Percentiles rank a stretch among this genome's conserved stretches.
Conservation (phyloP, 1,140 invertebrate species). For the Contarinia nasturtii region DNA sequence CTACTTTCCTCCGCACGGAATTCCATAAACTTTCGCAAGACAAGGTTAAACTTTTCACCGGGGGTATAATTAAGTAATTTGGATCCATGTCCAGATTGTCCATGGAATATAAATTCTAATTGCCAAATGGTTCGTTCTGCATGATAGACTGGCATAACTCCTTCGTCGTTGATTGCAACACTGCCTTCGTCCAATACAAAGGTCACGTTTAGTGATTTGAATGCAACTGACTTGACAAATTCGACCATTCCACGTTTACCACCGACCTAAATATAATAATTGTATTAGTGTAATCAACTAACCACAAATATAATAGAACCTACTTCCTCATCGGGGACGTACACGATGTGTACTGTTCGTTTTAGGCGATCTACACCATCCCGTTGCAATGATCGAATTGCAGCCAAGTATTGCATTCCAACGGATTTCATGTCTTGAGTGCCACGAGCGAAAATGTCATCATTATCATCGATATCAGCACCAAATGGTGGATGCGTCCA, state of each 20-base stretch:
- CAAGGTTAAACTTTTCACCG: conserved; percentile 42
- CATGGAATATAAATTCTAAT: conserved; percentile 23
- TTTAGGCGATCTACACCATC: neutral
- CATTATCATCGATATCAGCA: conserved; percentile 53
- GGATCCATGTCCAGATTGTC: conserved; percentile 68
- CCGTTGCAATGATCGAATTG: conserved; percentile 43
- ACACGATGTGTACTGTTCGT: conserved; percentile 1
- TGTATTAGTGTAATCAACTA: too few relatives aligned
- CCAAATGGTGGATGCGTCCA: conserved; percentile 70
- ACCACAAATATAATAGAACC: too few relatives aligned
- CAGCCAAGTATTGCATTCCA: conserved; percentile 64
- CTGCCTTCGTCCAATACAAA: conserved; percentile 32
- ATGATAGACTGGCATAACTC: neutral
- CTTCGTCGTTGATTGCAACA: neutral
- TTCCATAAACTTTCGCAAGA: conserved; percentile 29
- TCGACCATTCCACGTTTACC: conserved; percentile 45
- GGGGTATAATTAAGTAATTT: conserved; percentile 55
- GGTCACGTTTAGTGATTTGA: conserved; percentile 50
- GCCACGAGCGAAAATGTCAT: conserved; percentile 67
- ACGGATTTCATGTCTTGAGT: conserved; percentile 75
- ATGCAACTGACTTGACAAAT: conserved; percentile 46
- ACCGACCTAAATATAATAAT: too few relatives aligned
- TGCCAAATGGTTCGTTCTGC: neutral
- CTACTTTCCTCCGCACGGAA: conserved; percentile 26
- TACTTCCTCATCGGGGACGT: conserved; percentile 9